These are phyloP conservation scores for Eupithecia exiguata DNA, from an alignment of 2,888 invertebrate species.

Conservation along the genomic window DNA sequence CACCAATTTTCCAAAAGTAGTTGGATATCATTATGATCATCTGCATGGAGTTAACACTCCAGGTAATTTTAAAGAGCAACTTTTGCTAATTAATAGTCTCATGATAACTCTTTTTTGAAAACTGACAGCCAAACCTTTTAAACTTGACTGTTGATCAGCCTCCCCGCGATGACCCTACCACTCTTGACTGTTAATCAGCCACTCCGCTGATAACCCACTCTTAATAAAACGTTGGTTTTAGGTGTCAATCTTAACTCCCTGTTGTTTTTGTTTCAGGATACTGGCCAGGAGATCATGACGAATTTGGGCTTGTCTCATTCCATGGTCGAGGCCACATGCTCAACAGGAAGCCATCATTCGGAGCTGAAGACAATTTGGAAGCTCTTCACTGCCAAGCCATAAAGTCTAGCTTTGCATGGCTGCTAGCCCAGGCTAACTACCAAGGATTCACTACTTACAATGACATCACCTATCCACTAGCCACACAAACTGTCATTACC, in stretches of 20 bases:
- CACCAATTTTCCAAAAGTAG: slow-evolving; percentile 84
- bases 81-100: not conserved
- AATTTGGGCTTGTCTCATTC: slow-evolving; percentile 91
- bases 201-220: too few species aligned
- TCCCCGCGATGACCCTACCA: too few species aligned
- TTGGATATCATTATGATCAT: slow-evolving; percentile 83
- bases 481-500: slow-evolving; percentile 94
- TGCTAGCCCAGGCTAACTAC: slow-evolving; percentile 90
- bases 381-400: slow-evolving; percentile 90
- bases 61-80: slow-evolving; percentile 70
- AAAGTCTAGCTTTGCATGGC: slow-evolving; percentile 91
- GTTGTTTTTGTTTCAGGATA: slow-evolving; percentile 83
- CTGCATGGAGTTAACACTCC: slow-evolving; percentile 90
- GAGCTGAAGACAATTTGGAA: slow-evolving; percentile 84
- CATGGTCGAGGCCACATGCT: slow-evolving; percentile 86
- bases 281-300: slow-evolving; percentile 92
- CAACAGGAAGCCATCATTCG: slow-evolving; percentile 73
- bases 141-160: not conserved
- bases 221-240: not conserved
- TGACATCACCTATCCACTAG: slow-evolving; percentile 95
- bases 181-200: too few species aligned
- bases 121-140: not conserved
- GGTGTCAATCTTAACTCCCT: not conserved
- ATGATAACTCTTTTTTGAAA: not conserved
- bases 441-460: slow-evolving; percentile 95